phyloP scores from a whole-genome alignment of 2,113 vertebrate genomes.

The Sinocyclocheilus grahami region DNA sequence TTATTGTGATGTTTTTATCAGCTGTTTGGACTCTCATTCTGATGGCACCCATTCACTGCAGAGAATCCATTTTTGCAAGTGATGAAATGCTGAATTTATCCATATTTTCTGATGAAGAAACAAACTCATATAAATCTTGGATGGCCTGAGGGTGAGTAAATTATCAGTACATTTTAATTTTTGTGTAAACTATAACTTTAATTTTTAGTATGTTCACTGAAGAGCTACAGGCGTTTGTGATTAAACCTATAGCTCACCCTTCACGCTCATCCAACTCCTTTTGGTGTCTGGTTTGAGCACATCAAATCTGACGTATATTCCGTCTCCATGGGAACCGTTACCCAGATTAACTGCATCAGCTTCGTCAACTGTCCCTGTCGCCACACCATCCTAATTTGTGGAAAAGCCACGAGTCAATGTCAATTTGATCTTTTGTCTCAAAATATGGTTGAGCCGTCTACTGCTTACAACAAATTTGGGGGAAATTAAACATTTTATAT shows the following conservation, averaged over 20 bases:
- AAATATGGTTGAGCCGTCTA: too few species aligned
- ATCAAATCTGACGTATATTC: slow-evolving; percentile 86
- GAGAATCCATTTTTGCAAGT: background rate
- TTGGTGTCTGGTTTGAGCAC: slow-evolving; percentile 80
- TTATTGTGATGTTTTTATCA: too few species aligned
- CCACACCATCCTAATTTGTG: slow-evolving; percentile 30
- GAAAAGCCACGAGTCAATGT: background rate
- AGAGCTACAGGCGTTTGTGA: background rate
- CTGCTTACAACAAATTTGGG: background rate
- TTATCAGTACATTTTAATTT: background rate
- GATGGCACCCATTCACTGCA: too few species aligned
- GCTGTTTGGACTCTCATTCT: too few species aligned
- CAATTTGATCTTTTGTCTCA: background rate
- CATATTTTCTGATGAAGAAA: too few species aligned
- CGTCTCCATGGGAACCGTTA: slow-evolving; percentile 53
- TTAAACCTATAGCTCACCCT: slow-evolving; percentile 71
- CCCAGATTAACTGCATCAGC: slow-evolving; percentile 20
- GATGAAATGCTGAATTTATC: too few species aligned
- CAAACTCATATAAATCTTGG: background rate
- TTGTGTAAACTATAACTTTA: background rate
- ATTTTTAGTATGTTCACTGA: background rate
- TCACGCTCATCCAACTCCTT: slow-evolving; percentile 85
- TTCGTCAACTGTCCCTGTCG: slow-evolving; percentile 68
- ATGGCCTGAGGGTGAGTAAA: background rate
- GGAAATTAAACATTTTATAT: background rate